Percentiles rank a stretch among this genome's conserved stretches.
These are phyloP conservation scores for Drosophila paranaensis DNA, from an alignment of 2,888 invertebrate species.

Conservation along the genomic window DNA sequence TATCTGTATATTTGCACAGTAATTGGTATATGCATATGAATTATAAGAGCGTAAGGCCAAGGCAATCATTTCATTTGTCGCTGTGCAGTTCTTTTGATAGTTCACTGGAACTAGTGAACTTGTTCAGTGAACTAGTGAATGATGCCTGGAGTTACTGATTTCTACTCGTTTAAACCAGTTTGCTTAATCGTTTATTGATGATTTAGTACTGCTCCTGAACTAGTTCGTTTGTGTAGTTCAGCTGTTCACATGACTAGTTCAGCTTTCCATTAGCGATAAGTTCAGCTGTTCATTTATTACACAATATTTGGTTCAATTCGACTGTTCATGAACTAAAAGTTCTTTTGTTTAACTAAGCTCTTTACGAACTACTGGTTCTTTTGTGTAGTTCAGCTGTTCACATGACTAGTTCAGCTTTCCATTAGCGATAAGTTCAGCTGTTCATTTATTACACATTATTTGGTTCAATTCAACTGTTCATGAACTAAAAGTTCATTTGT, in stretches of 20 bases:
- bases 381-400: neutral
- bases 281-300: neutral
- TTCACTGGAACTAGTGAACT: constrained; percentile 1
- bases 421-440: neutral
- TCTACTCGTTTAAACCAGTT: too few species aligned
- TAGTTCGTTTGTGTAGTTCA: too few species aligned
- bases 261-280: too few species aligned
- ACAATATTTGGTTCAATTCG: neutral
- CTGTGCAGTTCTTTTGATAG: neutral
- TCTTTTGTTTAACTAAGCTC: neutral
- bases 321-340: neutral
- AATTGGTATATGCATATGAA: constrained; percentile 9
- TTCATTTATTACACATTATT: neutral
- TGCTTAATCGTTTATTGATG: too few species aligned
- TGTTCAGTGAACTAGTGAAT: neutral
- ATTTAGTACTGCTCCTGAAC: too few species aligned
- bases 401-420: neutral
- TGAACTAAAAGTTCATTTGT: neutral
- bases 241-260: too few species aligned
- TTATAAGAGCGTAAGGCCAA: neutral
- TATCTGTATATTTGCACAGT: constrained; percentile 1
- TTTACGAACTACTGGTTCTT: neutral
- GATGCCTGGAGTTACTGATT: neutral
- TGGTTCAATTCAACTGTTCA: too few species aligned
- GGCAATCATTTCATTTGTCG: neutral